These are phyloP conservation scores for Limnephilus rhombicus DNA, from an alignment of 2,888 invertebrate species.

Conservation along the genomic window DNA sequence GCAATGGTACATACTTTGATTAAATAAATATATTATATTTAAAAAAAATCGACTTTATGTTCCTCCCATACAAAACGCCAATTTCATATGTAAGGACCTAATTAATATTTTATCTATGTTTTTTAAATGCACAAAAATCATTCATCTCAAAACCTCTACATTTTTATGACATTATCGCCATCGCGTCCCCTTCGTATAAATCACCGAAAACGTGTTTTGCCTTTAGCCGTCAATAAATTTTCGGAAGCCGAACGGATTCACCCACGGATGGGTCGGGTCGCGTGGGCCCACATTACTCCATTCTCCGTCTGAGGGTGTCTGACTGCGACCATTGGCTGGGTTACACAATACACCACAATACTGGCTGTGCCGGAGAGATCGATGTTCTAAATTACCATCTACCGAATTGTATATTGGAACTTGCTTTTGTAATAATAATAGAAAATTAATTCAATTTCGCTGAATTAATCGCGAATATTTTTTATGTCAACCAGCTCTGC, in stretches of 20 bases:
- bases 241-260: constrained; percentile 54
- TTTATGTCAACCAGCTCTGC: not conserved
- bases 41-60: too few species aligned
- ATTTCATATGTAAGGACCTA: too few species aligned
- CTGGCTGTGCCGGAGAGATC: not conserved
- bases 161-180: not conserved
- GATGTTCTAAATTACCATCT: not conserved
- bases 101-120: too few species aligned
- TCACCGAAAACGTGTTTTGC: constrained; percentile 53
- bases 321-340: not conserved
- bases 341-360: not conserved
- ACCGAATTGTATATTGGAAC: not conserved
- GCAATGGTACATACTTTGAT: too few species aligned
- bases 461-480: not conserved
- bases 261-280: constrained; percentile 45
- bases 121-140: not conserved
- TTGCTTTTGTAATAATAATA: not conserved
- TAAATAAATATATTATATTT: too few species aligned
- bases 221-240: constrained; percentile 59
- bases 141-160: not conserved
- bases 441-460: not conserved
- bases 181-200: constrained; percentile 21
- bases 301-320: not conserved
- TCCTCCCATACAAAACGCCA: too few species aligned
- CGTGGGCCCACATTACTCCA: constrained; percentile 4